Evolutionary conservation across 35 echinoderm and acorn worm species (phyloP), one percentile per base, ranked within the genome.

Genomic region (Strongylocentrotus purpuratus): DNA sequence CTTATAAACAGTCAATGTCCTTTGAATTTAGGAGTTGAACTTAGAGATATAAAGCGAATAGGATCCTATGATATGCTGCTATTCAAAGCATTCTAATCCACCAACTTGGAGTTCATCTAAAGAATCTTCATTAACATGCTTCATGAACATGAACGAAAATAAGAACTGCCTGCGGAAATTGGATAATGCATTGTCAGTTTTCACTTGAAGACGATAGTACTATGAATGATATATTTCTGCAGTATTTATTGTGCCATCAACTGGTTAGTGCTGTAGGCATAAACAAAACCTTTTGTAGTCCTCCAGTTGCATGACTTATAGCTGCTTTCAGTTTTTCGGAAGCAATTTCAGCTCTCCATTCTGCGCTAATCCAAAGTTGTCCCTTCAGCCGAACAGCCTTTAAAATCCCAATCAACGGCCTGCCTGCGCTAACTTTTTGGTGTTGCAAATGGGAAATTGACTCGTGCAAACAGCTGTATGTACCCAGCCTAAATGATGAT

Each of bases 381-480:
- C 22, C 65, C 18, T 71, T 20, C 18, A 25, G 61, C 25, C 9
- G 22, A 78, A n/a, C 65, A 78, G 65, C 65, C 65, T 78, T 78
- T 78, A 78, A 78, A 78, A 78, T 78, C 28, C 22, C 65, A 78
- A 78, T 78, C 65, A 78, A 78, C 65, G 28, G 65, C 65, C 22
- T 78, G 65, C 65, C 22, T 78, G 65, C 28, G 65, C 65, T 22
- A n/a, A n/a, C 20, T 78, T 28, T 78, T 78, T 78, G 65, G 65
- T 78, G 65, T 78, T 78, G 65, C 65, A 28, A 78, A 78, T 78
- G 22, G 65, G 65, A 78, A 78, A 78, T 78, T 78, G 65, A 78
- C 65, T 78, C 65, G 22, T 78, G 65, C 65, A 78, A 78, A 78
- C 65, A 78, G 65, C 65, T 78, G 65, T 28, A 78, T 78, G 65